Evolutionary conservation across 2,113 vertebrate genomes (phyloP).

Genomic region (Cephalopholis sonnerati): DNA sequence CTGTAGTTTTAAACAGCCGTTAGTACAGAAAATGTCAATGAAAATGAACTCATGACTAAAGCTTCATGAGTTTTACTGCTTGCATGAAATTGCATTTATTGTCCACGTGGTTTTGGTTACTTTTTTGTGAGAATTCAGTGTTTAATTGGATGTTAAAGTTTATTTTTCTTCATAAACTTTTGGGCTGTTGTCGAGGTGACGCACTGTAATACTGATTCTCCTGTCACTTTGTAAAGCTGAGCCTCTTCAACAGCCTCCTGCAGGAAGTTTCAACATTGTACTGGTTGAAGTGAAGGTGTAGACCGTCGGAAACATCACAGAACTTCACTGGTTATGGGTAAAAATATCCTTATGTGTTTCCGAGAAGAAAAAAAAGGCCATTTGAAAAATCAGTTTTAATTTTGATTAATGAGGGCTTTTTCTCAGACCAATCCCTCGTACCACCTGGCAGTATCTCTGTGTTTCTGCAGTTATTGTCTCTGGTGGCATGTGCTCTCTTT

Average conservation of each 20-base stretch:
- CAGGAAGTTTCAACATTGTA: conserved; percentile 9
- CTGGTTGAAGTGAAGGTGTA: conserved; percentile 16
- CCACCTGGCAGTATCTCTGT: background rate
- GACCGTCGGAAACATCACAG: conserved; percentile 8
- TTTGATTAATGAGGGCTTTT: background rate
- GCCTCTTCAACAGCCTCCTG: conserved; percentile 29
- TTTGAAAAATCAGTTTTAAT: conserved; percentile 5
- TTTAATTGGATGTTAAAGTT: conserved; percentile 24
- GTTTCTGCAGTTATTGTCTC: conserved; percentile 10
- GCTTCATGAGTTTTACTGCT: conserved; percentile 27
- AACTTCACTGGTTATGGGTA: conserved; percentile 6
- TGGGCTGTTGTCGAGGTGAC: conserved; percentile 15
- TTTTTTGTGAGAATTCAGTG: conserved; percentile 27
- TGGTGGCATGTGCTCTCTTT: conserved; percentile 29
- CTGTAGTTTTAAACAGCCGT: conserved; percentile 58
- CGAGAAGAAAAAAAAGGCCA: background rate
- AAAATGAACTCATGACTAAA: conserved; percentile 34
- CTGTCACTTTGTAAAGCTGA: conserved; percentile 19
- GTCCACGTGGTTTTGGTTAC: background rate
- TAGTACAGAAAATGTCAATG: conserved; percentile 79
- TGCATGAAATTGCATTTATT: conserved; percentile 52
- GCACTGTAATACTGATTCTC: background rate
- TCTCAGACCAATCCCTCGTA: background rate
- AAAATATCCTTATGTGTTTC: conserved; percentile 15
- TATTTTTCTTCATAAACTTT: conserved; percentile 11